These are phyloP conservation scores for Apomyelois bistriatella DNA, from an alignment of 2,888 invertebrate species.

Conservation along the genomic window DNA sequence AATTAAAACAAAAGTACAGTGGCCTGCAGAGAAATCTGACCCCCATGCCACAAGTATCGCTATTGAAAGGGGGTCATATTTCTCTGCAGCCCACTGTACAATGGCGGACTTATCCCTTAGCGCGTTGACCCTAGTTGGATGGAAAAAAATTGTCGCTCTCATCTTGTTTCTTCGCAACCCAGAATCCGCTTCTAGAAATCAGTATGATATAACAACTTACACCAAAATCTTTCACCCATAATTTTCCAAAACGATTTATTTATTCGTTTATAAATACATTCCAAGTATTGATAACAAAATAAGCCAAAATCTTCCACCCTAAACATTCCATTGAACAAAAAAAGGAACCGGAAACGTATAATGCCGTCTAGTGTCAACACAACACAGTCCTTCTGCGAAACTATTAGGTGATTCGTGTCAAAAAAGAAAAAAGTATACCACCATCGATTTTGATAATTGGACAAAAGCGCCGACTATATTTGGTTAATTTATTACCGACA, in stretches of 20 bases:
- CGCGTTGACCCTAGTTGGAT: no score
- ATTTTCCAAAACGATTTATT: not conserved
- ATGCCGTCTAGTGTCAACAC: conserved; percentile 52
- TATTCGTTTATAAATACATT: not conserved
- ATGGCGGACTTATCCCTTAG: no score
- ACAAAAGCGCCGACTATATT: conserved; percentile 14
- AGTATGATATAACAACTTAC: not conserved
- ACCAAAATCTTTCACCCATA: not conserved
- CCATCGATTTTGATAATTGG: conserved; percentile 10
- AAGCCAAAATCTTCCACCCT: conserved; percentile 33
- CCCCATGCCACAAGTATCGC: no score
- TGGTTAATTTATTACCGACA: not conserved
- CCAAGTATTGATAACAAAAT: not conserved
- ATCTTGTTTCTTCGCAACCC: no score
- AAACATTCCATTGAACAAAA: conserved; percentile 42
- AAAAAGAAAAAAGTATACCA: not conserved
- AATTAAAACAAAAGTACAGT: no score
- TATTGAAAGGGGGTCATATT: no score
- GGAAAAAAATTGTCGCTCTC: no score
- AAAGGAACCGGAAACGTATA: conserved; percentile 54
- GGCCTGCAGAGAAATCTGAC: no score
- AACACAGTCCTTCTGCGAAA: conserved; percentile 66
- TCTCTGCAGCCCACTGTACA: no score
- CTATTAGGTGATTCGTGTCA: conserved; percentile 37
- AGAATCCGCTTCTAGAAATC: no score